These are phyloP conservation scores for Phrynosoma platyrhinos DNA, from an alignment of 2,113 vertebrate genomes.

Conservation along the genomic window DNA sequence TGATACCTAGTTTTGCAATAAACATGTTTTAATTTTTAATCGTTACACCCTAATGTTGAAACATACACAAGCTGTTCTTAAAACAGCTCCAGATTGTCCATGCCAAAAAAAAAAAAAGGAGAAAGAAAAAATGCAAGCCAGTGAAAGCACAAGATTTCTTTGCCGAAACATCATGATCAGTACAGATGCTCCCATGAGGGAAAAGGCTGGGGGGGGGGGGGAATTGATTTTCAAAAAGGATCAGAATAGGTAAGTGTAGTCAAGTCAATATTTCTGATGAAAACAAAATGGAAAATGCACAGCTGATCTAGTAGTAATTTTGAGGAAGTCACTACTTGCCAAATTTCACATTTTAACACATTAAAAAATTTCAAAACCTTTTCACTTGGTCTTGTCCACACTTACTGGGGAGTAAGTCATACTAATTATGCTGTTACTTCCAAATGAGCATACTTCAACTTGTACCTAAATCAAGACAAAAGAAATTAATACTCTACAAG, in stretches of 20 bases:
- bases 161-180: conserved; percentile 54
- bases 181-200: conserved; percentile 52
- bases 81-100: conserved; percentile 49
- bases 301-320: fast-evolving
- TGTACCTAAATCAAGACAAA: not conserved
- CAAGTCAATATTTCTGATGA: conserved; percentile 34
- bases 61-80: conserved; percentile 31
- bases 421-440: not conserved
- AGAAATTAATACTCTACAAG: not conserved
- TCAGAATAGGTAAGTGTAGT: conserved; percentile 36
- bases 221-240: conserved; percentile 35
- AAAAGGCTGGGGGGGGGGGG: conserved; percentile 16
- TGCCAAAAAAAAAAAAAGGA: conserved; percentile 21
- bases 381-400: not conserved
- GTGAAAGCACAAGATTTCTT: conserved; percentile 38
- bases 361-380: not conserved
- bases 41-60: conserved; percentile 16
- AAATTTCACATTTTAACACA: fast-evolving
- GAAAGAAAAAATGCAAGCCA: not conserved
- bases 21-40: conserved; percentile 14
- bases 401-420: not conserved
- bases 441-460: not conserved
- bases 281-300: not conserved
- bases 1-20: not conserved
- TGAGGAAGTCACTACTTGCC: conserved; percentile 19